Conservation (phyloP, 2,888 invertebrate genomes). For the Diloba caeruleocephala region DNA sequence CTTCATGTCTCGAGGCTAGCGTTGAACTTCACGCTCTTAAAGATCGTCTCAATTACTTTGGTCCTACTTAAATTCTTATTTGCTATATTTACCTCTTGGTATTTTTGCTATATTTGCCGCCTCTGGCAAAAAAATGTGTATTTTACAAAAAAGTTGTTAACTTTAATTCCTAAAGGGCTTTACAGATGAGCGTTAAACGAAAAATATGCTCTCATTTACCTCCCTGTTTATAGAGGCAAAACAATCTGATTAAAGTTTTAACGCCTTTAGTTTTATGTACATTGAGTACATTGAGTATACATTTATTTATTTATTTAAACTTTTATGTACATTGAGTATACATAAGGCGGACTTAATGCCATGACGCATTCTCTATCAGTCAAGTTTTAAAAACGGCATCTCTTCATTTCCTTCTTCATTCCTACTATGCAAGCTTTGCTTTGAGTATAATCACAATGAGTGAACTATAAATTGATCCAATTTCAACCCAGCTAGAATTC, state of each 20-base stretch:
- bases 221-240: no score
- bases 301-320: no score
- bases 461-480: no score
- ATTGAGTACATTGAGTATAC: no score
- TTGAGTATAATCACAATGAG: no score
- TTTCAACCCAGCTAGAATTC: no score
- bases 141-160: slow-evolving; percentile 23
- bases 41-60: slow-evolving; percentile 36
- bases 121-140: slow-evolving; percentile 34
- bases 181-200: slow-evolving; percentile 2
- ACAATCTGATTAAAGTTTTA: neutral
- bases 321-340: no score
- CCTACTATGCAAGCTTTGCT: no score
- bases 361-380: no score
- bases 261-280: neutral
- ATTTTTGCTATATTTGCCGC: slow-evolving; percentile 39
- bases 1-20: slow-evolving; percentile 35
- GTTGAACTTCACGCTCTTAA: slow-evolving; percentile 36
- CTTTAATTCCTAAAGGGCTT: slow-evolving; percentile 31
- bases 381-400: no score
- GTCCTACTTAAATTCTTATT: slow-evolving; percentile 37
- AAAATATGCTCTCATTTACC: slow-evolving; percentile 8
- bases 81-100: slow-evolving; percentile 42
- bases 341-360: no score
- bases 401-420: no score